A percentile compares a stretch with the other conserved stretches of the same genome.
Evolutionary conservation across 2,113 vertebrate genomes (phyloP).

Genomic region (Thamnophis sirtalis): DNA sequence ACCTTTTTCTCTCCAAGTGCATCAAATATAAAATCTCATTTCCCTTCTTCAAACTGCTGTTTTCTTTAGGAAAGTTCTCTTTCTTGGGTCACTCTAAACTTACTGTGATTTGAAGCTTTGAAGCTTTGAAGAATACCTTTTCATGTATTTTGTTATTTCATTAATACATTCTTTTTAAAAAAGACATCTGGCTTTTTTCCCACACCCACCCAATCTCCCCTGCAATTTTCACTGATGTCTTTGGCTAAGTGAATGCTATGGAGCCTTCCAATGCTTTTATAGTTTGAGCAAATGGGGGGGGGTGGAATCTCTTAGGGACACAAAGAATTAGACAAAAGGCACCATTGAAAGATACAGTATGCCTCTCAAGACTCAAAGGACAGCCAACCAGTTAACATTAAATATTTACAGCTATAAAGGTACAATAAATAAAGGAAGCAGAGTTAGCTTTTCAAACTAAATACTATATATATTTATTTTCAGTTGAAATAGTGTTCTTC

Average conservation of each 20-base stretch:
- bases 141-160: slow-evolving; percentile 4
- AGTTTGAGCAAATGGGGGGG: not conserved
- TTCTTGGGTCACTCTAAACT: not conserved
- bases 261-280: not conserved
- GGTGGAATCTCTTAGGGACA: slow-evolving; percentile 3
- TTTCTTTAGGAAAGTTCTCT: not conserved
- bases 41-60: not conserved
- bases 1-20: not conserved
- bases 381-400: slow-evolving; percentile 1
- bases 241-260: slow-evolving; percentile 14
- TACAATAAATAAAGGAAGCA: not conserved
- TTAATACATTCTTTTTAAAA: not conserved
- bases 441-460: not conserved
- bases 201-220: not conserved
- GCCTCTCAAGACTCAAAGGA: not conserved
- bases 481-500: slow-evolving; percentile 3
- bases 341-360: slow-evolving; percentile 6
- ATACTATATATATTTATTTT: slow-evolving; percentile 2
- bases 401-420: slow-evolving; percentile 18
- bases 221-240: not conserved
- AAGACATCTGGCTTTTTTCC: not conserved
- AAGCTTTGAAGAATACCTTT: not conserved
- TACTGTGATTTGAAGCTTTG: not conserved
- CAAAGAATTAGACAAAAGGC: not conserved
- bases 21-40: not conserved